Conservation (phyloP, 2,888 invertebrate genomes). For the Drosophila ezoana region DNA sequence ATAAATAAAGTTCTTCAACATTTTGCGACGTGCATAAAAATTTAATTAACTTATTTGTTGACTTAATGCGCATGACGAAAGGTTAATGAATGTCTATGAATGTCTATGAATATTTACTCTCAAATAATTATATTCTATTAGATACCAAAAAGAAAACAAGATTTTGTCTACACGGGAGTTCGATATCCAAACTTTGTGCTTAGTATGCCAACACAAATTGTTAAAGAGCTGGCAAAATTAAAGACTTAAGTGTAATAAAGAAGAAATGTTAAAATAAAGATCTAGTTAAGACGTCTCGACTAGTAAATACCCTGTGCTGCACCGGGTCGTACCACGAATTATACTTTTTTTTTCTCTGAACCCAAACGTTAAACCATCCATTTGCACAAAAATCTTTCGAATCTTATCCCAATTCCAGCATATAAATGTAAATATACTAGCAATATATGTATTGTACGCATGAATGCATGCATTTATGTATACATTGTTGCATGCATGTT, state of each 20-base stretch:
- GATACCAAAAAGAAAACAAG: neutral
- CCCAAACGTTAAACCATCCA: no score
- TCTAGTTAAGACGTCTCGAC: neutral
- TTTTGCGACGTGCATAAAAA: constrained; percentile 28
- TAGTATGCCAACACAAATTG: no score
- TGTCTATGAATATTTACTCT: constrained; percentile 11
- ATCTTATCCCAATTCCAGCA: no score
- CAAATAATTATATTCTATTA: constrained; percentile 1
- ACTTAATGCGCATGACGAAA: constrained; percentile 9
- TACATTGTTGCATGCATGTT: no score
- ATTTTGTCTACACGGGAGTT: neutral
- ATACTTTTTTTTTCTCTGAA: no score
- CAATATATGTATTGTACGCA: no score
- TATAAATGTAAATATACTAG: no score
- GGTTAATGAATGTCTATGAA: constrained; percentile 23
- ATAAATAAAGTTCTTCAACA: constrained; percentile 13
- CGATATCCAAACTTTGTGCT: no score
- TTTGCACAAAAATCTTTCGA: no score
- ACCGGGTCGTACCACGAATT: no score
- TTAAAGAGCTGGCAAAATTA: neutral
- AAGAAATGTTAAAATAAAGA: neutral
- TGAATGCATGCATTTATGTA: no score
- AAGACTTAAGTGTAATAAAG: neutral
- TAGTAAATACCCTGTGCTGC: neutral
- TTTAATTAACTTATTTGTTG: constrained; percentile 51